phyloP scores from a whole-genome alignment of 2,888 invertebrate species.

The Conchocele bisecta region DNA sequence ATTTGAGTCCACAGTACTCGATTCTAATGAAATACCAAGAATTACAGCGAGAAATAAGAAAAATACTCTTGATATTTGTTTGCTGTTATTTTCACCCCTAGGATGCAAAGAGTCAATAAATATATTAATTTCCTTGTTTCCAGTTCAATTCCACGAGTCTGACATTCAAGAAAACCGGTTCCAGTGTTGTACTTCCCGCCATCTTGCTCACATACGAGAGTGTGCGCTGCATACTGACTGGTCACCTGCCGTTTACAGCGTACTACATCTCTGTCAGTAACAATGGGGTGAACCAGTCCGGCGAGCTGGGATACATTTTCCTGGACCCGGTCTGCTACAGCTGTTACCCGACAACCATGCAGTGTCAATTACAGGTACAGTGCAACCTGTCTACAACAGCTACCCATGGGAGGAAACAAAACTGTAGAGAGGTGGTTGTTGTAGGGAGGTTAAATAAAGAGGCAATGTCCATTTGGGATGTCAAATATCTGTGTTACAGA shows the following conservation, averaged over 20 bases:
- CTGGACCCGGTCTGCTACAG: constrained; percentile 44
- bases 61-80: no score
- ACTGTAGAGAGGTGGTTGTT: not conserved
- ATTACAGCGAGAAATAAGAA: no score
- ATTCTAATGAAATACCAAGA: no score
- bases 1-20: no score
- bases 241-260: constrained; percentile 38
- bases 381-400: not conserved
- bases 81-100: no score
- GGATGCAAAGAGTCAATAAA: no score
- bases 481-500: no score
- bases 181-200: not conserved
- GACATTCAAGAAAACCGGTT: constrained; percentile 22
- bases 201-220: constrained; percentile 26
- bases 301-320: constrained; percentile 22
- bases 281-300: constrained; percentile 40
- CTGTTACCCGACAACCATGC: constrained; percentile 3
- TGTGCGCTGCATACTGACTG: constrained; percentile 39
- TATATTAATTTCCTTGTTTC: no score
- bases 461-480: not conserved
- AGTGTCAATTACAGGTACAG: constrained; percentile 33
- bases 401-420: not conserved
- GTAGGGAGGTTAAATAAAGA: not conserved
- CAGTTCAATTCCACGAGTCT: no score
- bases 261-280: constrained; percentile 47